These are phyloP conservation scores for Natrix natrix DNA, from an alignment of 2,797 vertebrate genomes.

Conservation along the genomic window DNA sequence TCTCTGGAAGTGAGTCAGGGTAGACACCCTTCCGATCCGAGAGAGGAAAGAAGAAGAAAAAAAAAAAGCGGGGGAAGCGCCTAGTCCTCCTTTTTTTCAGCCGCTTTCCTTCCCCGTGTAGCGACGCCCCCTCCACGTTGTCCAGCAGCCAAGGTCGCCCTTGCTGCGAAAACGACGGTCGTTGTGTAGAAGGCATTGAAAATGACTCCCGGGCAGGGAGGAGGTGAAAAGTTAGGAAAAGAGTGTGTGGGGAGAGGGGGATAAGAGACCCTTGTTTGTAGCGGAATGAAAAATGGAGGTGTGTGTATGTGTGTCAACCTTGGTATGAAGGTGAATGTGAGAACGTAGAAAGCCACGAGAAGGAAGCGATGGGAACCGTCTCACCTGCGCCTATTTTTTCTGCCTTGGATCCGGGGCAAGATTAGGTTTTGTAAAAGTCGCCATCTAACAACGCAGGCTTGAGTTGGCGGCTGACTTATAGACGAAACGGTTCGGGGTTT, in stretches of 20 bases:
- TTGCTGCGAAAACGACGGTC: not conserved
- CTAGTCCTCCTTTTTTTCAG: not conserved
- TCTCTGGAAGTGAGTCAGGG: not conserved
- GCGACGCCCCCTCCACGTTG: not conserved
- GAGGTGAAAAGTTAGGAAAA: not conserved
- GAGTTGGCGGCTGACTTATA: not conserved
- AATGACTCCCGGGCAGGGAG: too few species aligned
- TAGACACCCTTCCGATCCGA: not conserved
- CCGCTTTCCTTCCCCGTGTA: not conserved
- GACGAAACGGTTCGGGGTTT: not conserved
- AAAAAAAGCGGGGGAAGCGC: not conserved
- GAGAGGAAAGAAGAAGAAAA: not conserved
- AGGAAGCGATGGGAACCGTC: not conserved
- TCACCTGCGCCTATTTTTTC: not conserved
- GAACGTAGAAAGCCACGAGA: not conserved
- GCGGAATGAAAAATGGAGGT: not conserved
- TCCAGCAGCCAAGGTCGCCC: not conserved
- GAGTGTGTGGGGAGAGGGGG: fast-evolving
- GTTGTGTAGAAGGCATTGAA: not conserved
- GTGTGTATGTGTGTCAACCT: too few species aligned
- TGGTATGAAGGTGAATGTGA: not conserved
- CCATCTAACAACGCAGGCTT: not conserved
- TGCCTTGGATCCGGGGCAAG: not conserved
- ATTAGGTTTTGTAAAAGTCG: not conserved
- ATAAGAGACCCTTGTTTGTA: not conserved